Conservation (phyloP, 2,888 invertebrate genomes). For the Tanytarsus gracilentus region DNA sequence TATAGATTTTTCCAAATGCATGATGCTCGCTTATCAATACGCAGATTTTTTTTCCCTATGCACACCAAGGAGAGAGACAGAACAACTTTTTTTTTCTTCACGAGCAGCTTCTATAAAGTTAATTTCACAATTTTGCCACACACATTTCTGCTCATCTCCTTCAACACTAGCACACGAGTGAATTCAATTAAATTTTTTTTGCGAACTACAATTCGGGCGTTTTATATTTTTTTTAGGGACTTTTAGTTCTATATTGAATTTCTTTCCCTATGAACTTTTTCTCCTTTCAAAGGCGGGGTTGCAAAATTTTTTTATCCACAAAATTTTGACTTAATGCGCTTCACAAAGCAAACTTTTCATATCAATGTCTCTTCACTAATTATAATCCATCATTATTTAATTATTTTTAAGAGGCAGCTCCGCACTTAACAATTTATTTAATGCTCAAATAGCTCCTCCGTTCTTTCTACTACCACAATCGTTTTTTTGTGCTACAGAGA, state of each 20-base stretch:
- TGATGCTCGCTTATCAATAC: conserved; percentile 14
- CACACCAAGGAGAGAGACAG: background rate
- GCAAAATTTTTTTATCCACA: background rate
- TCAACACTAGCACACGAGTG: too few relatives aligned
- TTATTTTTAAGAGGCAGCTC: background rate
- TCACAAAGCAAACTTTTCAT: background rate
- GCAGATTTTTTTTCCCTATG: background rate
- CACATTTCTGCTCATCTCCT: too few relatives aligned
- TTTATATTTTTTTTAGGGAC: background rate
- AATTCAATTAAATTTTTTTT: too few relatives aligned
- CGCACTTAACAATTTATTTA: background rate
- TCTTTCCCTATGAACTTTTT: background rate
- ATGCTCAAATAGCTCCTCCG: background rate
- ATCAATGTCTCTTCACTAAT: background rate
- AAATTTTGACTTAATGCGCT: background rate
- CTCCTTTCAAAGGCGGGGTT: background rate
- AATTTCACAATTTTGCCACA: background rate
- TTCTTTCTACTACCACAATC: conserved; percentile 7
- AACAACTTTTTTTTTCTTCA: background rate
- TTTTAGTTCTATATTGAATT: too few relatives aligned
- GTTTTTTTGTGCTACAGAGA: background rate
- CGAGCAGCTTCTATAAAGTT: background rate
- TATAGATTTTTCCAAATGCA: conserved; percentile 12
- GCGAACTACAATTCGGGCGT: background rate
- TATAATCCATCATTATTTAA: conserved; percentile 9